These are phyloP conservation scores for Serripes groenlandicus DNA, from an alignment of 2,888 invertebrate species.

Conservation along the genomic window DNA sequence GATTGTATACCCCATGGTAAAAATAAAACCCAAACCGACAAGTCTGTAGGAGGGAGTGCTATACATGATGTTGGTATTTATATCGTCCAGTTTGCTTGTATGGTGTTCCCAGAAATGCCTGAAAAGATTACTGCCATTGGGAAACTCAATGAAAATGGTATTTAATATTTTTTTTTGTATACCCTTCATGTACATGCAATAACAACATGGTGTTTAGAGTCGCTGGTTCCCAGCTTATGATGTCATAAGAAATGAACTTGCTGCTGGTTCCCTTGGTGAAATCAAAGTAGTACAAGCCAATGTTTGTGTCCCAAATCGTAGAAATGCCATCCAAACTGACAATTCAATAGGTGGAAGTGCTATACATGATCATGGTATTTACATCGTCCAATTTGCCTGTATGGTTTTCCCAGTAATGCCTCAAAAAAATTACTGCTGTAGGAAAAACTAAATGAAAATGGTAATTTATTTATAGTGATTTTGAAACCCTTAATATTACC, in stretches of 20 bases:
- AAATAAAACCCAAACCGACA: slow-evolving; percentile 90
- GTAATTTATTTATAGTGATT: too few species aligned
- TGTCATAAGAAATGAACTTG: slow-evolving; percentile 90
- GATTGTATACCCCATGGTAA: slow-evolving; percentile 88
- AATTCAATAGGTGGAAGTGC: slow-evolving; percentile 91
- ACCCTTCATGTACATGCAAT: too few species aligned
- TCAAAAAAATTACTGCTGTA: slow-evolving; percentile 89
- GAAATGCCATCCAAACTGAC: slow-evolving; percentile 89
- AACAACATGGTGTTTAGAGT: slow-evolving; percentile 94
- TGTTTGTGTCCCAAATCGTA: slow-evolving; percentile 90
- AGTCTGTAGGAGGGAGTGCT: slow-evolving; percentile 91
- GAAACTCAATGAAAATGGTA: slow-evolving; percentile 77
- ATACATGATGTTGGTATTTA: slow-evolving; percentile 83
- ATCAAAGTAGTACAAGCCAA: slow-evolving; percentile 89
- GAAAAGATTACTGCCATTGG: slow-evolving; percentile 90
- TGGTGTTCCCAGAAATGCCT: slow-evolving; percentile 90
- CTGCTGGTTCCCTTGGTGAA: slow-evolving; percentile 93
- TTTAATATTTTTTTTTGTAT: too few species aligned
- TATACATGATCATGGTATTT: slow-evolving; percentile 81
- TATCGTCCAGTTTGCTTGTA: slow-evolving; percentile 76
- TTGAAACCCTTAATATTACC: too few species aligned
- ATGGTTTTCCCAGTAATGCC: slow-evolving; percentile 90
- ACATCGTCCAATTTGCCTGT: slow-evolving; percentile 78
- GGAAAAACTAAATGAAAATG: slow-evolving; percentile 87
- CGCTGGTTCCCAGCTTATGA: slow-evolving; percentile 93